A percentile compares a stretch with the other conserved stretches of the same genome.
Conservation (phyloP, 53 echinoderm and acorn worm species). For the Holothuria leucospilota region DNA sequence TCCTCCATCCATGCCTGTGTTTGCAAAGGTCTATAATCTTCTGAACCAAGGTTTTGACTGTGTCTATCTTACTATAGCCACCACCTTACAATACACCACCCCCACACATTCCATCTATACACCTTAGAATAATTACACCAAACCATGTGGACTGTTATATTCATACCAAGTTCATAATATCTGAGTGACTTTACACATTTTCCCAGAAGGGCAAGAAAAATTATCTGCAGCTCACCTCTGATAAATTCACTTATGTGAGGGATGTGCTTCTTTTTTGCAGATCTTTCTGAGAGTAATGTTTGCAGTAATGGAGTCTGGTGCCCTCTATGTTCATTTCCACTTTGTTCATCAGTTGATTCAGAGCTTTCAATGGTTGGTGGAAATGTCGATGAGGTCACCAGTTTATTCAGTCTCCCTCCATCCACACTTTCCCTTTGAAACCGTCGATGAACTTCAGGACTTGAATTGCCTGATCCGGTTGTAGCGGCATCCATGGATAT, state of each 20-base stretch:
- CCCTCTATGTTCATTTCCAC: constrained; percentile 57
- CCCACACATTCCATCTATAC: too few relatives aligned
- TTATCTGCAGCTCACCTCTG: constrained; percentile 27
- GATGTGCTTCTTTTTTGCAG: constrained; percentile 34
- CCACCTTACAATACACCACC: too few relatives aligned
- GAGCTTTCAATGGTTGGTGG: constrained; percentile 34
- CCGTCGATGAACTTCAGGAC: not conserved
- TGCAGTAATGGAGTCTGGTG: constrained; percentile 50
- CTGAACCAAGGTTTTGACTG: too few relatives aligned
- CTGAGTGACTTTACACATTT: too few relatives aligned
- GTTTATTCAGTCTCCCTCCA: not conserved
- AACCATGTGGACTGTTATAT: too few relatives aligned
- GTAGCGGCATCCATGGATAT: not conserved
- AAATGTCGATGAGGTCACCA: constrained; percentile 25
- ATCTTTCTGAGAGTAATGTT: constrained; percentile 32
- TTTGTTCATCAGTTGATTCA: constrained; percentile 47
- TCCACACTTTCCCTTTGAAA: constrained; percentile 2
- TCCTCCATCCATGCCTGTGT: too few relatives aligned
- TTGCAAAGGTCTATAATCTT: too few relatives aligned
- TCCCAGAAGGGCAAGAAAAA: too few relatives aligned
- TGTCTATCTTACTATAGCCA: too few relatives aligned
- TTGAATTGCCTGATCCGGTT: constrained; percentile 16
- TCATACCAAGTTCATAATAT: too few relatives aligned
- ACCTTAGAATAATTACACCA: too few relatives aligned
- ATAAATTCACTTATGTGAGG: constrained; percentile 61